Conservation (phyloP, 2,113 vertebrate species). For the Synchiropus splendidus region DNA sequence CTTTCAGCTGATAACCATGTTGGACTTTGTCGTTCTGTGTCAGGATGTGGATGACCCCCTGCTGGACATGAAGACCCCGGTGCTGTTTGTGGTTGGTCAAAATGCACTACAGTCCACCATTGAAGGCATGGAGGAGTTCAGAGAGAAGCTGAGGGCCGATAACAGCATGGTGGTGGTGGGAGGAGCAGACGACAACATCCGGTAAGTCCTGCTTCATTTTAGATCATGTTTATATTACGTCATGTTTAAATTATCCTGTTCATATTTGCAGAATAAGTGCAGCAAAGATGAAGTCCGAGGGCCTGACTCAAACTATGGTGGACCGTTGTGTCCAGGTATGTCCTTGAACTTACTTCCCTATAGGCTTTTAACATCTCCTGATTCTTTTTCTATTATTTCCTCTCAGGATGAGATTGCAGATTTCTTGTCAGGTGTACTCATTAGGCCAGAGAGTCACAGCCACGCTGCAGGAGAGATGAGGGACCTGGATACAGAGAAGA, state of each 20-base stretch:
- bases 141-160: conserved; percentile 88
- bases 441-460: conserved; percentile 72
- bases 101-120: conserved; percentile 85
- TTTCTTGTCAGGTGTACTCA: conserved; percentile 86
- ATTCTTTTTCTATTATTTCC: neutral
- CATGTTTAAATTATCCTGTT: conserved; percentile 2
- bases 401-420: conserved; percentile 90
- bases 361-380: neutral
- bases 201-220: conserved; percentile 55
- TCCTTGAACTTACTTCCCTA: conserved; percentile 4
- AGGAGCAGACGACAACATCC: conserved; percentile 90
- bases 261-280: conserved; percentile 79
- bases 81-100: conserved; percentile 92
- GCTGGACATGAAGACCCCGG: conserved; percentile 96
- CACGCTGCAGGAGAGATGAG: conserved; percentile 78
- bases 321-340: conserved; percentile 94
- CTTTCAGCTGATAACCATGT: neutral
- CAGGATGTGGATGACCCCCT: conserved; percentile 94
- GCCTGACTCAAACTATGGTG: conserved; percentile 95
- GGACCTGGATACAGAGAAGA: conserved; percentile 88
- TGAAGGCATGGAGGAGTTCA: conserved; percentile 93
- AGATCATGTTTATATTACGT: neutral
- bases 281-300: conserved; percentile 88
- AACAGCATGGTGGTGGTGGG: conserved; percentile 97
- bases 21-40: conserved; percentile 4